Conservation (phyloP, 1,140 invertebrate species). For the Chymomyza costata region DNA sequence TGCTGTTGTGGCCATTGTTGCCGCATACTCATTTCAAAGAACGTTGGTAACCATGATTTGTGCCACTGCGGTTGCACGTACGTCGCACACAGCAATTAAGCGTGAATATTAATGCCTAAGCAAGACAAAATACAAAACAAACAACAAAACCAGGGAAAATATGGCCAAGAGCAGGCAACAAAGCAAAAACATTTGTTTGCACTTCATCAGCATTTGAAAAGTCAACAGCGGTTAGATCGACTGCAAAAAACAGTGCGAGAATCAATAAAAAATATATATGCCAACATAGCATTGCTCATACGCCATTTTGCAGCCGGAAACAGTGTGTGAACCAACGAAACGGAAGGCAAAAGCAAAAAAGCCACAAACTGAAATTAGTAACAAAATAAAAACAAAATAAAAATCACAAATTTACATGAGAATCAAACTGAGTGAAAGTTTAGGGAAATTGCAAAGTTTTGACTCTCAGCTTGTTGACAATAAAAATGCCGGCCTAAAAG, state of each 20-base stretch:
- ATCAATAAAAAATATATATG: neutral
- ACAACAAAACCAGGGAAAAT: neutral
- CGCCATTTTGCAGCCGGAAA: no score
- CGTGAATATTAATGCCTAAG: conserved; percentile 43
- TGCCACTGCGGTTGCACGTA: conserved; percentile 15
- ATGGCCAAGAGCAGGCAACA: neutral
- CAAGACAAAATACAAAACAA: no score
- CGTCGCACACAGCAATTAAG: conserved; percentile 36
- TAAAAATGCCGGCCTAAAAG: no score
- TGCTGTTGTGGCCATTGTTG: conserved; percentile 16
- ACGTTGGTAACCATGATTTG: conserved; percentile 24
- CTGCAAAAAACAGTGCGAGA: no score
- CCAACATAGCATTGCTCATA: no score
- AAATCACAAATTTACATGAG: neutral
- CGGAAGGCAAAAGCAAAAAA: conserved; percentile 1
- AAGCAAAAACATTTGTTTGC: no score
- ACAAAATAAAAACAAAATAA: conserved; percentile 7
- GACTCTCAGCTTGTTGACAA: no score
- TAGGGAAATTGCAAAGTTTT: no score
- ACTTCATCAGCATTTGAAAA: no score
- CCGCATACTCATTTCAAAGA: conserved; percentile 12
- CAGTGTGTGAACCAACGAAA: no score
- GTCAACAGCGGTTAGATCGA: no score
- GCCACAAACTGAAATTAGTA: conserved; percentile 1
- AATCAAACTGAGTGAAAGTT: no score